Base-by-base conservation (phyloP, 1,140 invertebrate species). In the Micrasema minimum region DNA sequence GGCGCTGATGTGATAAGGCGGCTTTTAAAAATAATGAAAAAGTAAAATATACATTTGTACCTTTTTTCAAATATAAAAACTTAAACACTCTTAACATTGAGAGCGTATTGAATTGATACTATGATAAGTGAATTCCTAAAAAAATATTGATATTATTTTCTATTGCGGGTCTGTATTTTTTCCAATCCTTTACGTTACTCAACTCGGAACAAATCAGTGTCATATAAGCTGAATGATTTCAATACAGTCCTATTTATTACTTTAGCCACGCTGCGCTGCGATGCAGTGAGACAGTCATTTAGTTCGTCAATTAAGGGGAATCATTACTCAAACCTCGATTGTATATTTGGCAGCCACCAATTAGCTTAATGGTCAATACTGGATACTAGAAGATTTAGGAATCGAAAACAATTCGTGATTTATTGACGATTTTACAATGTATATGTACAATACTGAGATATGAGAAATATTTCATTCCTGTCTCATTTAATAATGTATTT, bases 221-320 rank as follows among this genome's bases (percentile, higher is more conserved):
- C 55, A 20, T 59, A 12, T 20, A 38, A n/a, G n/a, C 16, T 1
- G 37, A 20, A 59, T 4, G 14, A 59, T 38, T 57, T 59, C 55
- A 59, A 38, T 37, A 59, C 11, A 7, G 10, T 18, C 14, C 55
- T 31, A 59, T 59, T 20, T 16, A 59, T 55, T 67, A 55, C 46
- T 53, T 53, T 51, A 11, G 65, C 10, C 48, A 55, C 35, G 45
- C 12, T 55, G 12, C 35, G 45, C 12, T 55, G 12, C 55, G 61
- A 61, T 48, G 50, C 48, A 69, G 53, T 43, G 55, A 59, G 62
- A 59, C 46, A 57, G 61, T 43, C 71, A 53, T 67, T 72, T 72
- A 67, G 35, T n/a, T 14, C 41, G 45, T 57, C 57, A 59, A 50
- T 67, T 51, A 35, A 9, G 22, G 14, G n/a, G 14, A 16, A 48